Percentiles rank a stretch among this genome's conserved stretches.
Evolutionary conservation across 2,113 vertebrate genomes (phyloP).

Genomic region (Lophius piscatorius): DNA sequence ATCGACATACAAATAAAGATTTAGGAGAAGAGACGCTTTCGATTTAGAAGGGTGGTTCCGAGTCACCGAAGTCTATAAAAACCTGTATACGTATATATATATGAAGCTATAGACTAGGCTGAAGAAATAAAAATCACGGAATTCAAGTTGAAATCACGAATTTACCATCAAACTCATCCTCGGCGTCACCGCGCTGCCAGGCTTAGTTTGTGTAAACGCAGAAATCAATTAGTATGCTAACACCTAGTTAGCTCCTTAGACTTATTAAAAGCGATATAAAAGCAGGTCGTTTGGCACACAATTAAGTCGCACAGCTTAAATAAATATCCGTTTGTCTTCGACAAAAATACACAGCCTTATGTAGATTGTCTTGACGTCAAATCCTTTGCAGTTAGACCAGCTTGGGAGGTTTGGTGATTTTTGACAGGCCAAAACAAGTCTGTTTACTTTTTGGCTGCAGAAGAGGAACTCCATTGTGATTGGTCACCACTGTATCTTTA

Average conservation of each 20-base stretch:
- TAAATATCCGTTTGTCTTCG: background rate
- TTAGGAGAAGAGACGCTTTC: too few species aligned
- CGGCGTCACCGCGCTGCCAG: too few species aligned
- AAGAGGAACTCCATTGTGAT: constrained; percentile 16
- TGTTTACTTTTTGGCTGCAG: constrained; percentile 59
- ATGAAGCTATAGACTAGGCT: too few species aligned
- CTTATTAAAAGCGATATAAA: background rate
- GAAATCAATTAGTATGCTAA: constrained; percentile 11
- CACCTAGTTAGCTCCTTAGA: constrained; percentile 26
- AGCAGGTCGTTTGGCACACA: background rate
- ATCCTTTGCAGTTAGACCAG: accelerated
- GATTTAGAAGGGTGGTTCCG: too few species aligned
- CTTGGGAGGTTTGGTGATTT: constrained; percentile 3
- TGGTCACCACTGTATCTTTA: background rate
- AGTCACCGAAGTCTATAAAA: too few species aligned
- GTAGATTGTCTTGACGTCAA: background rate
- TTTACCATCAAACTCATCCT: too few species aligned
- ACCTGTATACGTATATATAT: too few species aligned
- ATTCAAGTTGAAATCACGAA: too few species aligned
- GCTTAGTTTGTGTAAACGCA: background rate
- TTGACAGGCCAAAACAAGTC: constrained; percentile 60
- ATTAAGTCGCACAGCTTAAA: background rate
- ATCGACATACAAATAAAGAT: too few species aligned
- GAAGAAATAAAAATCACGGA: too few species aligned
- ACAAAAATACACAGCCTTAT: background rate